Percentiles rank a stretch among this genome's conserved stretches.
Evolutionary conservation across 2,888 invertebrate genomes (phyloP).

Genomic region (Leptodirus hochenwartii): DNA sequence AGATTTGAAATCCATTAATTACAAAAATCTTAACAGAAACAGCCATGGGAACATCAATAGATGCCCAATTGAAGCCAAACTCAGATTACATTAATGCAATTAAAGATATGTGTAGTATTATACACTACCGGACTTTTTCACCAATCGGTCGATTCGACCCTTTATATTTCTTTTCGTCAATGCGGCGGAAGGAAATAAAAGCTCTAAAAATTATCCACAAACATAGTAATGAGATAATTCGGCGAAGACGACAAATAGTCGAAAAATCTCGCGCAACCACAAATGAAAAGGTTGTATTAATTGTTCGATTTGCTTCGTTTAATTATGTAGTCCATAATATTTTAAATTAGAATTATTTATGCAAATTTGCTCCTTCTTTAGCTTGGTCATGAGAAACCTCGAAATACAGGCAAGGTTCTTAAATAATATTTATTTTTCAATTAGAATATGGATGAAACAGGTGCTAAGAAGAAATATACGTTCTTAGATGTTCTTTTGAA

Average conservation of each 20-base stretch:
- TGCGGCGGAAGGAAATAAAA: constrained; percentile 2
- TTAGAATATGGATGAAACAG: constrained; percentile 2
- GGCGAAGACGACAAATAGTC: not conserved
- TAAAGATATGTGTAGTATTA: constrained; percentile 7
- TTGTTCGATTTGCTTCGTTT: too few relatives aligned
- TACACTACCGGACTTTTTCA: too few relatives aligned
- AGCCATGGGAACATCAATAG: constrained; percentile 4
- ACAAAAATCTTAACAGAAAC: constrained; percentile 2
- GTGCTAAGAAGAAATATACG: constrained; percentile 7
- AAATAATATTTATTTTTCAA: too few relatives aligned
- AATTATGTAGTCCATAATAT: too few relatives aligned
- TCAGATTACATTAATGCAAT: constrained; percentile 5
- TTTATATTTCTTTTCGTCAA: constrained; percentile 3
- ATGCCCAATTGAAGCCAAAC: constrained; percentile 6
- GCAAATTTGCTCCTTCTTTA: too few relatives aligned
- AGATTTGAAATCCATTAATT: constrained; percentile 4
- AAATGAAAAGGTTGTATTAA: too few relatives aligned
- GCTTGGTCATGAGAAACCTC: too few relatives aligned
- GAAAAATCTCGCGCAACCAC: too few relatives aligned
- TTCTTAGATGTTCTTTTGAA: constrained; percentile 9
- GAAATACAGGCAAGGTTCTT: constrained; percentile 1
- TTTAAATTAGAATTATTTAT: too few relatives aligned
- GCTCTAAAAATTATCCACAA: constrained; percentile 5
- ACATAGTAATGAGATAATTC: constrained; percentile 6
- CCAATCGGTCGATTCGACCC: constrained; percentile 3